Evolutionary conservation across 2,797 vertebrate species (phyloP).

Genomic region (Phaenicophaeus curvirostris): DNA sequence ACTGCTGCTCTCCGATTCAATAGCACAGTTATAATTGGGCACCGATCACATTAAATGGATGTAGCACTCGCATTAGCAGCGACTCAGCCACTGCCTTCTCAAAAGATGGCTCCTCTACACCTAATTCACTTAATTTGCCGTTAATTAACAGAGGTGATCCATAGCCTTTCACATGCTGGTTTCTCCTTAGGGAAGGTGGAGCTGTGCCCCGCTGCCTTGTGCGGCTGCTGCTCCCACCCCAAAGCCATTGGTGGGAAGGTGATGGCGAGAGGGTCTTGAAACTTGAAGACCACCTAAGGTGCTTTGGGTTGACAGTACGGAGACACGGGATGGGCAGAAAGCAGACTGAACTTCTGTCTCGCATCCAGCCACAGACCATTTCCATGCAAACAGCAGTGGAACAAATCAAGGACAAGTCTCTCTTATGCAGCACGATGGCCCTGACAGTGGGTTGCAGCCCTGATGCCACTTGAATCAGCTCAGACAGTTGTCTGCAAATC

Average conservation of each 20-base stretch:
- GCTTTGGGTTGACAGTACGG: neutral
- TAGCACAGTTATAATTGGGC: neutral
- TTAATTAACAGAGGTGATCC: neutral
- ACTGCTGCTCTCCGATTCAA: neutral
- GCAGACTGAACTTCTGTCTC: neutral
- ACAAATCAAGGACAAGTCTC: neutral
- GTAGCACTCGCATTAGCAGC: fast-evolving
- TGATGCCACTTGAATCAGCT: neutral
- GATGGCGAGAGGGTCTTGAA: fast-evolving
- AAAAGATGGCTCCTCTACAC: neutral
- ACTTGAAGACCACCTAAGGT: fast-evolving
- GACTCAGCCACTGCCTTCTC: neutral
- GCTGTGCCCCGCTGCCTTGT: neutral
- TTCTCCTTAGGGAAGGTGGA: neutral
- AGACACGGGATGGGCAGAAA: fast-evolving
- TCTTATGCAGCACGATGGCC: neutral
- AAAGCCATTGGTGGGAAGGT: fast-evolving
- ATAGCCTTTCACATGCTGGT: neutral
- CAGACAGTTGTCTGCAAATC: neutral
- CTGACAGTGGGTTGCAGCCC: neutral
- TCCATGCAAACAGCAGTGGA: neutral
- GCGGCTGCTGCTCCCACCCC: neutral
- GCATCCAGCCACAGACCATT: neutral
- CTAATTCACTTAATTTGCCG: neutral
- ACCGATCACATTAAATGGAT: neutral